Evolutionary conservation across 2,797 vertebrate genomes (phyloP), one percentile per base, ranked within the genome.

Genomic region (Syngnathus acus): DNA sequence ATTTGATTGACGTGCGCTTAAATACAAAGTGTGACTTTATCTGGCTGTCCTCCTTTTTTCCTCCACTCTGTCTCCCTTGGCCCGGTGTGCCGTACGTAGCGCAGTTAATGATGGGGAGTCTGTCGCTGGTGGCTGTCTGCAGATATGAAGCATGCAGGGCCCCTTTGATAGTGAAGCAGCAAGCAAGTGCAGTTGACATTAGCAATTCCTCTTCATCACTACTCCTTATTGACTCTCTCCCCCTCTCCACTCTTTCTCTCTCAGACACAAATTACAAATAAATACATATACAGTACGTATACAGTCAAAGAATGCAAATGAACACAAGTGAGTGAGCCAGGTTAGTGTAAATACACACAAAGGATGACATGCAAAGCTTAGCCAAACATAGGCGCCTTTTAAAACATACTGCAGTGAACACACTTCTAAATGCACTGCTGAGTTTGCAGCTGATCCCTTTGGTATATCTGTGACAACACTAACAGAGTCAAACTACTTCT

Each of bases 151-250:
- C 76, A 66, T 48, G 78, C 68, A 21, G 48, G 60, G 55, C 48
- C 71, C 26, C 76, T 83, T 80, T 81, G 79, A 83, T 82, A 76
- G 61, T 1, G 32, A 78, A 61, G 68, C 71, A 53, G 76, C 70
- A 21, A 80, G 74, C 65, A 71, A 76, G 72, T 69, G 68, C 68
- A 69, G 68, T 68, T 72, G 69, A 78, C 74, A 81, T 84, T 81
- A 81, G 62, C 68, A 71, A 82, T 84, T 84, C 77, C 65, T 80
- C 80, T 86, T 81, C 70, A 82, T 86, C 80, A 74, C 73, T 47
- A 51, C 70, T 76, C 72, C 70, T 75, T 66, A 72, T 65, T 14
- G 9, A 62, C 62, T 74, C 68, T 60, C 71, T 59, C 69, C n/a
- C 32, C 5, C 26, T 3, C 39, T 16, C 6, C n/a, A 0, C 65